Conservation (phyloP, 2,113 vertebrate genomes). For the Siniperca chuatsi region DNA sequence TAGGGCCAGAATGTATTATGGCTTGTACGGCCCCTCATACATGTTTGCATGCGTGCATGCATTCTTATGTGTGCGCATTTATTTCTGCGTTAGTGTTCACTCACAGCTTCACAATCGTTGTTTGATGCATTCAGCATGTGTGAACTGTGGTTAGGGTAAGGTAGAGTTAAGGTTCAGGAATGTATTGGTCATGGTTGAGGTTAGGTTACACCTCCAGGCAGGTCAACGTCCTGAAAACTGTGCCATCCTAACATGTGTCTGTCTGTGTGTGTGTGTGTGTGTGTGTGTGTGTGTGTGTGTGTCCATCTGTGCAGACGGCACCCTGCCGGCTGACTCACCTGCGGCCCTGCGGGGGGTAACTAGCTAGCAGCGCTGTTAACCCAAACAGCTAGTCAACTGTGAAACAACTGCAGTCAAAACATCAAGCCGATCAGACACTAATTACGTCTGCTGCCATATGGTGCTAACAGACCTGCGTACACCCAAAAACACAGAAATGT, state of each 20-base stretch:
- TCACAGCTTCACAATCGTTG: not conserved
- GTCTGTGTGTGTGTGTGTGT: constrained; percentile 15
- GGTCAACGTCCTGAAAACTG: constrained; percentile 1
- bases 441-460: constrained; percentile 82
- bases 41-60: too few relatives aligned
- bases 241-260: constrained; percentile 29
- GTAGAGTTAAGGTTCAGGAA: not conserved
- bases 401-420: constrained; percentile 85
- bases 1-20: too few relatives aligned
- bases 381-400: constrained; percentile 82
- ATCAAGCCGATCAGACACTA: constrained; percentile 79
- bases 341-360: constrained; percentile 65
- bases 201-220: constrained; percentile 20
- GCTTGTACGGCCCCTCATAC: too few relatives aligned
- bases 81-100: constrained; percentile 1
- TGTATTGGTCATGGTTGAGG: constrained; percentile 2
- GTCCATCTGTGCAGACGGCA: constrained; percentile 63
- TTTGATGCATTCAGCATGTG: not conserved
- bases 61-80: not conserved
- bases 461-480: constrained; percentile 70
- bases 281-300: constrained; percentile 7
- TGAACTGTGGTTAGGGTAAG: not conserved
- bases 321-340: constrained; percentile 70
- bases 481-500: constrained; percentile 61
- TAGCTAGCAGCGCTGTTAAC: constrained; percentile 72